These are phyloP conservation scores for Menura novaehollandiae DNA, from an alignment of 2,113 vertebrate species.

Conservation along the genomic window DNA sequence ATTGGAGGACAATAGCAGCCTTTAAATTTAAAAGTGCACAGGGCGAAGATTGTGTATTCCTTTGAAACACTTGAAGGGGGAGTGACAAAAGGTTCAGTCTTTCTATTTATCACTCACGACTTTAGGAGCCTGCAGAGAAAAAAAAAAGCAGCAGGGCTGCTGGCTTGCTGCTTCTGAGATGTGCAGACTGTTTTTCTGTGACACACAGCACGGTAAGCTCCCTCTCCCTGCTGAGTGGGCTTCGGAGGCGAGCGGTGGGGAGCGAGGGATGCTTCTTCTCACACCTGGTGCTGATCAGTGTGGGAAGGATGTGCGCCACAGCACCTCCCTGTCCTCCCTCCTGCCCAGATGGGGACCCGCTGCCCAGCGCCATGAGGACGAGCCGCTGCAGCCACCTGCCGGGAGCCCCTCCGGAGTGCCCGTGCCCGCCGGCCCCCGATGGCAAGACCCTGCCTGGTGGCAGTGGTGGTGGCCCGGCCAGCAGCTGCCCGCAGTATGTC, in stretches of 20 bases:
- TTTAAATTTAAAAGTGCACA: not conserved
- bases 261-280: not conserved
- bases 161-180: not conserved
- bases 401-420: constrained; percentile 74
- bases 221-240: not conserved
- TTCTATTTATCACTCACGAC: not conserved
- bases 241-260: fast-evolving
- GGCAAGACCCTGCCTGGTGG: constrained; percentile 69
- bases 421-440: constrained; percentile 11
- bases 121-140: not conserved
- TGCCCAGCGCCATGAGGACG: constrained; percentile 78
- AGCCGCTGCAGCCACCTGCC: constrained; percentile 80
- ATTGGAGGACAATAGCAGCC: not conserved
- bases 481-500: constrained; percentile 77
- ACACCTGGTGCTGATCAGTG: fast-evolving
- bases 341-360: constrained; percentile 72
- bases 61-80: not conserved
- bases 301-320: not conserved
- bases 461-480: constrained; percentile 43
- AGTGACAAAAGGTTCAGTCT: not conserved
- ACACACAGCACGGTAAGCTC: fast-evolving
- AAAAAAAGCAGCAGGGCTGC: not conserved
- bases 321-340: not conserved
- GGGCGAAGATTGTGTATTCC: not conserved
- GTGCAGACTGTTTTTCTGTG: fast-evolving